Evolutionary conservation across 2,113 vertebrate genomes (phyloP).

Genomic region (Burhinus oedicnemus): DNA sequence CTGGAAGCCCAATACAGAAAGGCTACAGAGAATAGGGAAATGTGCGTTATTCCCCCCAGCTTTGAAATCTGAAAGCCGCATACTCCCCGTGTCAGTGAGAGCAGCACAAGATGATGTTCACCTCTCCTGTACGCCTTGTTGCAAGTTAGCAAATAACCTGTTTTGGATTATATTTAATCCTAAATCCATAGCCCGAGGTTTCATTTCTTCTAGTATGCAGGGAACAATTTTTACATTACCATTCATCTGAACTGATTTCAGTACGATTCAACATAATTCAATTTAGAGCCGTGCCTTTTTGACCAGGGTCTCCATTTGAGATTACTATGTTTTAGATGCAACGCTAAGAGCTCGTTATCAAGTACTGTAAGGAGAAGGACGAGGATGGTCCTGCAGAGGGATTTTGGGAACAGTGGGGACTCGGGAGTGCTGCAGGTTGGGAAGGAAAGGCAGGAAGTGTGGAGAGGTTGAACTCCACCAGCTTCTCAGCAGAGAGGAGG

Average conservation of each 20-base stretch:
- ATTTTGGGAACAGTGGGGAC: neutral
- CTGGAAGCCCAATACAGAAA: neutral
- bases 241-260: neutral
- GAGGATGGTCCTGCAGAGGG: neutral
- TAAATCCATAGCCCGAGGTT: neutral
- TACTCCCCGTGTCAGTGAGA: neutral
- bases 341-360: neutral
- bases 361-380: neutral
- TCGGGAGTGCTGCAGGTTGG: fast-evolving
- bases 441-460: neutral
- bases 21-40: neutral
- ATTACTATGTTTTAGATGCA: neutral
- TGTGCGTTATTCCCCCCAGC: neutral
- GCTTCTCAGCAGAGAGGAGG: neutral
- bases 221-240: neutral
- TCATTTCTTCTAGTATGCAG: neutral
- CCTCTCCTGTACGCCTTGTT: neutral
- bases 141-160: neutral
- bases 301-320: neutral
- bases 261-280: neutral
- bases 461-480: neutral
- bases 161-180: neutral
- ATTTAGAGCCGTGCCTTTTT: neutral
- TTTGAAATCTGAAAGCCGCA: neutral
- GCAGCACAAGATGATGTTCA: neutral